Conservation (phyloP, 23 tunicate species). For the Clavelina lepadiformis region DNA sequence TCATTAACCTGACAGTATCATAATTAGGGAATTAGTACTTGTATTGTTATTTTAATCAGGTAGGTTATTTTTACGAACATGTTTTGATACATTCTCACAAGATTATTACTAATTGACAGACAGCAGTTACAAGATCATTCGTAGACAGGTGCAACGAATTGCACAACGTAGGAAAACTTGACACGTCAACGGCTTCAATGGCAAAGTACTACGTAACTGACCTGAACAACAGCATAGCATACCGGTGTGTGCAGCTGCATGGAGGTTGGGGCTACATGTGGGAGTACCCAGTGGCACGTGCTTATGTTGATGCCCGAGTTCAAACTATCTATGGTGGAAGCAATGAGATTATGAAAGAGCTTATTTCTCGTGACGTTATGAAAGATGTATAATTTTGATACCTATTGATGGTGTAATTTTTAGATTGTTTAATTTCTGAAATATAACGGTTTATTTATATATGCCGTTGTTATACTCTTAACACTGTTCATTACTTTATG, state of each 20-base stretch:
- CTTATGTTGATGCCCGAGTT: conserved; percentile 89
- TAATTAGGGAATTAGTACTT: no score
- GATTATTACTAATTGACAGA: conserved; percentile 12
- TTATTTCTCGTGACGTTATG: conserved; percentile 65
- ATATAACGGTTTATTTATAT: no score
- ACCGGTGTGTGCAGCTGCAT: conserved; percentile 78
- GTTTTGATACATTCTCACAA: background rate
- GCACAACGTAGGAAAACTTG: conserved; percentile 62
- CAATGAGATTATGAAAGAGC: conserved; percentile 99
- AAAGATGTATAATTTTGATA: conserved; percentile 54
- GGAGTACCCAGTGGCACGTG: conserved; percentile 93
- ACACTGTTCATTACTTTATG: no score
- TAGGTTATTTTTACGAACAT: background rate
- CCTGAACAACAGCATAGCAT: conserved; percentile 62
- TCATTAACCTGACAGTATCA: no score
- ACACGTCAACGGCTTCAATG: conserved; percentile 92
- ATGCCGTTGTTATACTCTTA: no score
- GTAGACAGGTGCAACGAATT: conserved; percentile 83
- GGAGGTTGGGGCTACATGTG: conserved; percentile 99
- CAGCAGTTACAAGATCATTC: conserved; percentile 75
- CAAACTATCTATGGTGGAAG: conserved; percentile 96
- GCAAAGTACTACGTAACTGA: conserved; percentile 94
- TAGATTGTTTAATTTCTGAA: no score
- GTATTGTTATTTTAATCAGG: background rate
- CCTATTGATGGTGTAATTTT: no score